Percentiles rank a stretch among this genome's conserved stretches.
phyloP scores from a whole-genome alignment of 2,113 vertebrate genomes.

The Pterocles orientalis region DNA sequence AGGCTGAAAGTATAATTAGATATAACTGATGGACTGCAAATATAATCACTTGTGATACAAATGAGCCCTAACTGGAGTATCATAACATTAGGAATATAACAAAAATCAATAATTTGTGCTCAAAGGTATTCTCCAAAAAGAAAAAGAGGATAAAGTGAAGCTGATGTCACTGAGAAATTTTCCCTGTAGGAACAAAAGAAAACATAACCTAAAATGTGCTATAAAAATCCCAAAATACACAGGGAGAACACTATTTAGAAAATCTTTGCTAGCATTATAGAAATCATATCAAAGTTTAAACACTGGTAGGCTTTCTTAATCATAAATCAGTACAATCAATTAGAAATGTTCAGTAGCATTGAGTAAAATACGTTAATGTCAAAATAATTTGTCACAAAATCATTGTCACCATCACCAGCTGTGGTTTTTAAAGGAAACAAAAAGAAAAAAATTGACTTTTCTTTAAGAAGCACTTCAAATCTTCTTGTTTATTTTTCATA shows the following conservation, averaged over 20 bases:
- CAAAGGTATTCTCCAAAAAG: background rate
- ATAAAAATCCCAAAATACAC: background rate
- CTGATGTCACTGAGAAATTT: background rate
- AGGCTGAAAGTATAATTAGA: background rate
- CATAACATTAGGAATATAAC: background rate
- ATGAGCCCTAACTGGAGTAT: background rate
- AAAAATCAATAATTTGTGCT: background rate
- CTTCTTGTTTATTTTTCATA: background rate
- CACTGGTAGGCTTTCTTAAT: background rate
- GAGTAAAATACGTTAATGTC: background rate
- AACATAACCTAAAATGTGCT: background rate
- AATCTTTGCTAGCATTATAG: background rate
- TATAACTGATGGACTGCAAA: background rate
- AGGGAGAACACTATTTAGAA: background rate
- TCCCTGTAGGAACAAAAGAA: background rate
- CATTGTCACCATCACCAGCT: background rate
- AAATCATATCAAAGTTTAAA: background rate
- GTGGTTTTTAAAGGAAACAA: background rate
- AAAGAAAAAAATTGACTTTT: background rate
- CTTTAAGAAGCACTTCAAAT: background rate
- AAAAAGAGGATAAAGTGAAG: background rate
- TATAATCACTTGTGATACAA: background rate
- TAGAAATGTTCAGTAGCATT: background rate
- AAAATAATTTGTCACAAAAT: background rate
- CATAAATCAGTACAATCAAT: background rate